Conservation (phyloP, 1,140 invertebrate genomes). For the Hypothenemus hampei region DNA sequence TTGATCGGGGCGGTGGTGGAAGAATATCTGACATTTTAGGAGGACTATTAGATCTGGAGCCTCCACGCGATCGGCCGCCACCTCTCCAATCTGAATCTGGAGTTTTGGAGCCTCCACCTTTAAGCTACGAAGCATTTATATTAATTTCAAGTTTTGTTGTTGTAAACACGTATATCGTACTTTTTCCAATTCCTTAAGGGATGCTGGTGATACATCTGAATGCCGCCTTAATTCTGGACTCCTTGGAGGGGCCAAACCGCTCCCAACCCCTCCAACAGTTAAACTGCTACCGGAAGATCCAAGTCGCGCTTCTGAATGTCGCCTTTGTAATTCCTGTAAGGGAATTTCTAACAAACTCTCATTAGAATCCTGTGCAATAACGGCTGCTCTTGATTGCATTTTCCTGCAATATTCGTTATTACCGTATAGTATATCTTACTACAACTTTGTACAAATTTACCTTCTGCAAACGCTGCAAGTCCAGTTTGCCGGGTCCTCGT, state of each 20-base stretch:
- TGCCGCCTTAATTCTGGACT: conserved; percentile 73
- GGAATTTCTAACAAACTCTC: conserved; percentile 75
- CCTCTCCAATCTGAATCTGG: conserved; percentile 40
- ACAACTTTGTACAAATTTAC: conserved; percentile 20
- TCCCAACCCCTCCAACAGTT: conserved; percentile 45
- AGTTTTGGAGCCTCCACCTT: conserved; percentile 38
- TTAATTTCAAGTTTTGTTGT: not conserved
- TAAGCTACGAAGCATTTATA: conserved; percentile 35
- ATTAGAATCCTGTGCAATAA: conserved; percentile 66
- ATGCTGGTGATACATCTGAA: conserved; percentile 78
- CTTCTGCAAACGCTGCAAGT: conserved; percentile 44
- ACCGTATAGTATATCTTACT: not conserved
- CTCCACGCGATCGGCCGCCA: conserved; percentile 48
- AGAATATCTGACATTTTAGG: conserved; percentile 40
- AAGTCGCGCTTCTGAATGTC: conserved; percentile 74
- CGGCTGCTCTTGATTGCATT: conserved; percentile 62
- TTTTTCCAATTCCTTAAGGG: conserved; percentile 78
- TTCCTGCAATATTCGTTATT: conserved; percentile 50
- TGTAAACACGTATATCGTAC: conserved; percentile 47
- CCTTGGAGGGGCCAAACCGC: conserved; percentile 65
- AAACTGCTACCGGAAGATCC: conserved; percentile 50
- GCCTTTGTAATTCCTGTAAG: conserved; percentile 65
- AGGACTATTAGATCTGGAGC: conserved; percentile 49
- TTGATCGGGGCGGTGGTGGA: conserved; percentile 44
- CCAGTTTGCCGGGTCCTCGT: conserved; percentile 57